A percentile compares a stretch with the other conserved stretches of the same genome.
Conservation (phyloP, 1,140 invertebrate species). For the Dendroctonus valens region DNA sequence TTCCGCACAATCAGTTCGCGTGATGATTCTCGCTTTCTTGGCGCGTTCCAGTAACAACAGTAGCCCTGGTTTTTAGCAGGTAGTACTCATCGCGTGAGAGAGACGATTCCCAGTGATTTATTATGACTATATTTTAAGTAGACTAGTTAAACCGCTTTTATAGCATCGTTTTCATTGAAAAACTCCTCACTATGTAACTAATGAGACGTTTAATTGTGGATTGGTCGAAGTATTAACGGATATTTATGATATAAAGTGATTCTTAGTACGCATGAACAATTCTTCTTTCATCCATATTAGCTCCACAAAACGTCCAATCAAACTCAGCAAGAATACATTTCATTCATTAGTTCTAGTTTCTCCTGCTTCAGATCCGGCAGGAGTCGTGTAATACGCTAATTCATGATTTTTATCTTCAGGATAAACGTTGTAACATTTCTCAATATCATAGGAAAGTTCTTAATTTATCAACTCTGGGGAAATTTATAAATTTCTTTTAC, state of each 20-base stretch:
- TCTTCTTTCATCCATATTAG: too few relatives aligned
- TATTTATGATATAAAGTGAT: not conserved
- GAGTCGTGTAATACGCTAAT: too few relatives aligned
- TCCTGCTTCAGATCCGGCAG: too few relatives aligned
- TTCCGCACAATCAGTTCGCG: constrained; percentile 30
- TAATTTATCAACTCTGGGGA: too few relatives aligned
- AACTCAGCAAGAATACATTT: too few relatives aligned
- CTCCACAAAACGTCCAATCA: too few relatives aligned
- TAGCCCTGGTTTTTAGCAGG: constrained; percentile 27
- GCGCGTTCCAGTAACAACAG: constrained; percentile 29
- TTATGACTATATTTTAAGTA: constrained; percentile 32
- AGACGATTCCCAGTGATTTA: constrained; percentile 28
- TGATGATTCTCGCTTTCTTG: constrained; percentile 27
- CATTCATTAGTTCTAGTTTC: too few relatives aligned
- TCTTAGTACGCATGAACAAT: too few relatives aligned
- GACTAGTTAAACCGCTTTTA: constrained; percentile 30
- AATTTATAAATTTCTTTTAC: too few relatives aligned
- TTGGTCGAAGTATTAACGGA: constrained; percentile 5
- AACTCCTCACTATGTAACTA: constrained; percentile 17
- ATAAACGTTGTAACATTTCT: too few relatives aligned
- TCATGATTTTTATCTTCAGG: too few relatives aligned
- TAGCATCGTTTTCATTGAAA: constrained; percentile 17
- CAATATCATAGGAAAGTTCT: too few relatives aligned
- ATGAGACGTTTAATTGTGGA: constrained; percentile 16
- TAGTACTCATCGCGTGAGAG: constrained; percentile 32